These are phyloP conservation scores for Grammomys dolichurus DNA, from an alignment of 2,113 vertebrate genomes.

Conservation along the genomic window DNA sequence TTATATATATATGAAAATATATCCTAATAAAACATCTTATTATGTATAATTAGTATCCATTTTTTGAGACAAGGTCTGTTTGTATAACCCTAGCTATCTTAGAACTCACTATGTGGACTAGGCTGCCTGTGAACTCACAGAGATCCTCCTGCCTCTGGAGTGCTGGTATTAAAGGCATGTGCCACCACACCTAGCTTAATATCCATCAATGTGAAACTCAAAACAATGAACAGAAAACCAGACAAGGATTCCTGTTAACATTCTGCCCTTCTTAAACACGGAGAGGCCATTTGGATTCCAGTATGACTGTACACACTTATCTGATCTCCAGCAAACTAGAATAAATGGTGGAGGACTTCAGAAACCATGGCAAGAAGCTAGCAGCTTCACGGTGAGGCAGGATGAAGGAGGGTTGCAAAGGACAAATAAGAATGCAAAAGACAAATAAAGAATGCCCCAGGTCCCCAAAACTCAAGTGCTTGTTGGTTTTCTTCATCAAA, in stretches of 20 bases:
- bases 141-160: not conserved
- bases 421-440: not conserved
- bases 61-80: not conserved
- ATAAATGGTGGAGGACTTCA: not conserved
- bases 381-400: not conserved
- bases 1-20: no score
- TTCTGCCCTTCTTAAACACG: not conserved
- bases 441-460: not conserved
- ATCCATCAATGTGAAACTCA: not conserved
- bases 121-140: not conserved
- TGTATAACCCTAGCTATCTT: not conserved
- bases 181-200: not conserved
- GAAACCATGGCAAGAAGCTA: constrained; percentile 51
- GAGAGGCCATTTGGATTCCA: not conserved
- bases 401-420: constrained; percentile 10
- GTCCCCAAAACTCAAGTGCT: not conserved
- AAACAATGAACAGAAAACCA: not conserved
- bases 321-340: constrained; percentile 9
- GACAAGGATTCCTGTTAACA: not conserved
- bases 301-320: not conserved
- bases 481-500: constrained; percentile 9
- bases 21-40: not conserved
- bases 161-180: not conserved
- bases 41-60: not conserved
- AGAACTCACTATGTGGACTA: not conserved